Evolutionary conservation across 2,888 invertebrate genomes (phyloP), one percentile per base, ranked within the genome.

Genomic region (Tetragonula carbonaria): DNA sequence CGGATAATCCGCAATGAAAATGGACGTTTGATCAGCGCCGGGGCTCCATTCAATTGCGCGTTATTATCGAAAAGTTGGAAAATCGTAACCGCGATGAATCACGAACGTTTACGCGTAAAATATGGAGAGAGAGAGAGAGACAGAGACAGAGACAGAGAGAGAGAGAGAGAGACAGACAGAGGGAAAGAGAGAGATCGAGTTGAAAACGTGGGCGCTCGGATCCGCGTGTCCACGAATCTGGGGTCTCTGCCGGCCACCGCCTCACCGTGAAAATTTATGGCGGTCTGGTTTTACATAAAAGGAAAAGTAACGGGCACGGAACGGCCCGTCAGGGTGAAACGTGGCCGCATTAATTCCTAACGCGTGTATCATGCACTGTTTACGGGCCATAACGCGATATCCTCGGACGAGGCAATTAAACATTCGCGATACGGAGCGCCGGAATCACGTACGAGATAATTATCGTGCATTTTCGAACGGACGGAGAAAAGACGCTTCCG

Each of bases 1-100:
- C 51, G 62, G 55, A 67, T 78, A 57, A 75, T 63, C 38, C 74
- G 59, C 70, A 66, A 73, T 75, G 71, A 66, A 67, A 65, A 62
- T 78, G 50, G 74, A 51, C 70, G 66, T 51, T 51, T 28, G 66
- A 74, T 57, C 38, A 63, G 63, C 51, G 33, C 11, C 51, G 28
- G n/a, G 11, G 5, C 14, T n/a, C 23, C 57, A 82, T 84, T 86
- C 74, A 77, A 77, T 87, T 74, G 65, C 68, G 59, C 66, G 74
- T 81, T 79, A 81, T 79, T 73, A 76, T 81, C 65, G 74, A 74
- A 72, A 76, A 59, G 74, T 66, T 62, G 67, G 84, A 33, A 73
- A 82, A 79, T 82, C 81, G 81, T n/a, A 21, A 71, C 74, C 82
- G 82, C 78, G 80, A 86, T 86, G 79, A 83, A 84, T 86, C 87